Conservation (phyloP, 2,113 vertebrate species). For the Phalacrocorax aristotelis region DNA sequence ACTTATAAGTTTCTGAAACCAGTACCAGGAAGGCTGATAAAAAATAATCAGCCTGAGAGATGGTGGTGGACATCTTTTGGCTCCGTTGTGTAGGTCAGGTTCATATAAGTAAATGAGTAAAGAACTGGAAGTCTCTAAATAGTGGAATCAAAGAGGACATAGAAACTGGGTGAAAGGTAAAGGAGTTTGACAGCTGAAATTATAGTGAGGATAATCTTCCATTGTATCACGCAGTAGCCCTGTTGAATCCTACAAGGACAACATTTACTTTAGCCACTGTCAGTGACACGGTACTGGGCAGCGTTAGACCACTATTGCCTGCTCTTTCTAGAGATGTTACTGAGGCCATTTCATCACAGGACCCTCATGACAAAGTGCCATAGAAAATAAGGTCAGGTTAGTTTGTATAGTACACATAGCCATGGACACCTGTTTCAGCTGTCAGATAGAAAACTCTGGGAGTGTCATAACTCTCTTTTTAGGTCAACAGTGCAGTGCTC, state of each 20-base stretch:
- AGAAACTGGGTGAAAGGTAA: not conserved
- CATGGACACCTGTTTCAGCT: not conserved
- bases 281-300: not conserved
- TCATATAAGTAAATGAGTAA: not conserved
- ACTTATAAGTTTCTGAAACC: not conserved
- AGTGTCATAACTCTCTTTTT: not conserved
- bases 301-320: not conserved
- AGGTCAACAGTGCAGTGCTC: not conserved
- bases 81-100: not conserved
- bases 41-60: not conserved
- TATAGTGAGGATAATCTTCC: not conserved
- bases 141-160: not conserved
- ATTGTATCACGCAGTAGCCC: not conserved
- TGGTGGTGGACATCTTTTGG: not conserved
- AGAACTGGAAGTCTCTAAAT: not conserved
- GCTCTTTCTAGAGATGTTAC: not conserved
- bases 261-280: not conserved
- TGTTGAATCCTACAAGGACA: not conserved
- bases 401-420: not conserved
- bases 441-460: not conserved
- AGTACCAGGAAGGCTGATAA: not conserved
- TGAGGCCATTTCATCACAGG: not conserved
- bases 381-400: not conserved
- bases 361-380: not conserved
- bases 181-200: not conserved